Percentiles rank a stretch among this genome's conserved stretches.
Evolutionary conservation across 2,113 vertebrate species (phyloP).

Genomic region (Proterorhinus semilunaris): DNA sequence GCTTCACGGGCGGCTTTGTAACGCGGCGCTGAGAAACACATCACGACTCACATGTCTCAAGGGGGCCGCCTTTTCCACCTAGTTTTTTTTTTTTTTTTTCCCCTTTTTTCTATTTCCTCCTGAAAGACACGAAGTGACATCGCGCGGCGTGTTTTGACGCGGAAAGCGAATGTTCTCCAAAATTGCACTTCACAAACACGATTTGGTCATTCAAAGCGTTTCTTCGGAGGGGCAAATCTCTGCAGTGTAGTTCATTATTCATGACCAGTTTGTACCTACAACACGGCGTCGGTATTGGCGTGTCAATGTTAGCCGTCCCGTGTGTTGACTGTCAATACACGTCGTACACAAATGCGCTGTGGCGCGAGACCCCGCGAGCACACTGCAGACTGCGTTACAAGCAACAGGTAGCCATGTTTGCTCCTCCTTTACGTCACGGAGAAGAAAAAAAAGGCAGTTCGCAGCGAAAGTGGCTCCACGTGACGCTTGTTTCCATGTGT

Average conservation of each 20-base stretch:
- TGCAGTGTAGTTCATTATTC: neutral
- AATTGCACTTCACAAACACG: neutral
- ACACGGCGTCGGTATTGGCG: neutral
- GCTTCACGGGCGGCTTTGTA: conserved; percentile 19
- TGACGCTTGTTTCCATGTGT: neutral
- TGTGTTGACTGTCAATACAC: neutral
- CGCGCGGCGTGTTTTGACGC: neutral
- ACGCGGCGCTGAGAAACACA: conserved; percentile 34
- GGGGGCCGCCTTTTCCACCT: conserved; percentile 27
- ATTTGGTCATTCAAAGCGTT: neutral
- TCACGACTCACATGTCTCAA: conserved; percentile 66
- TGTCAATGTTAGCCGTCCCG: neutral
- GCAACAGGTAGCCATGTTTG: conserved; percentile 9
- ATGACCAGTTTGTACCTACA: neutral
- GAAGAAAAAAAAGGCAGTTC: neutral
- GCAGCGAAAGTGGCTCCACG: no score
- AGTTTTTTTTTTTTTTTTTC: no score
- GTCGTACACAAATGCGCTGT: neutral
- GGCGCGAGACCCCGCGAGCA: neutral
- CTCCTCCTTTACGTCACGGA: neutral
- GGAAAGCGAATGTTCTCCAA: neutral
- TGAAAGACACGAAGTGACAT: conserved; percentile 8
- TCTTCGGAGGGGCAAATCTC: neutral
- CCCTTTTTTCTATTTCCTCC: neutral
- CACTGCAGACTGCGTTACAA: conserved; percentile 12